Base-by-base conservation (phyloP, 2,113 vertebrate species). In the Rhinopomastus cyanomelas region DNA sequence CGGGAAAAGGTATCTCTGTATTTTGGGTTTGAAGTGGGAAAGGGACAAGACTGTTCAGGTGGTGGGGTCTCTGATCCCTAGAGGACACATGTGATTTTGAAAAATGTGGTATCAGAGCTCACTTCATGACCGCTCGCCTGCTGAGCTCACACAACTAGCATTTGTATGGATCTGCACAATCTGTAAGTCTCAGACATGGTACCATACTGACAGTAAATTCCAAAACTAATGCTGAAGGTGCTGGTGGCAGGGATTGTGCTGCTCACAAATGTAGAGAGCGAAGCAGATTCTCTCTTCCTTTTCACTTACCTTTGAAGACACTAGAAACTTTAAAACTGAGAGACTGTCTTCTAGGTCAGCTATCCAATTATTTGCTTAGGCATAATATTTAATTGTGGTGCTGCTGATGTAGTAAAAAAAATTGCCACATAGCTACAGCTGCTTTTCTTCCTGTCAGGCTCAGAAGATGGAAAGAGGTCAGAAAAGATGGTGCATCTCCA, bases 1-100 rank as follows among this genome's bases (percentile, higher is more conserved):
- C 61, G 99, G 99, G 73, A 99, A 98, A 96, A 98, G 99, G 99
- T 99, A 97, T 81, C 17, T 69, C 10, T 8, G 9, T 18, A 6
- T 36, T 60, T n/a, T 21, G 39, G 5, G 5, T 73, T 86, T 81
- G 67, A 85, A 62, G 27, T 29, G 48, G 23, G 29, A 66, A 86
- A 62, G n/a, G 36, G 76, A 30, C 23, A 66, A 34, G 29, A 39
- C 27, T 59, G 6, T 48, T 87, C 13, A 23, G 20, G 16, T 72
- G 72, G 6, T 1, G 2, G 37, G 30, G 44, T 85, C 44, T 75
- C 81, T 16, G 27, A 39, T 85, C 15, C 42, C 30, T 62, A 36
- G 80, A 73, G 85, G 22, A 48, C 30, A 89, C 30, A 71, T 23
- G 32, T 12, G 32, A 18, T 73, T 82, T 66, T 73, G 56, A 73